These are phyloP conservation scores for Apantesis nais DNA, from an alignment of 2,888 invertebrate genomes.

Conservation along the genomic window DNA sequence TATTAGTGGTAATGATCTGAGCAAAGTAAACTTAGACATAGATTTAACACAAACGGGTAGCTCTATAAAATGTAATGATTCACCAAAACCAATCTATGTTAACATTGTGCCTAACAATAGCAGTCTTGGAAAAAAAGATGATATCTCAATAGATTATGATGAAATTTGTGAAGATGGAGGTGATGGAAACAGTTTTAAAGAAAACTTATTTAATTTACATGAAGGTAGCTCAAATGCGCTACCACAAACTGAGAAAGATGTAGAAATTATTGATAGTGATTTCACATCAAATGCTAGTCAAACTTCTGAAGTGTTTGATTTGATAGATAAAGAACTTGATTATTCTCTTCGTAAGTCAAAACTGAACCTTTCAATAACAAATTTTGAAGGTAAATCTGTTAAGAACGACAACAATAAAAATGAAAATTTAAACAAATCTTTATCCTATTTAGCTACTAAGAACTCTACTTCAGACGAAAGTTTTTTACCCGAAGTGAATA, in stretches of 20 bases:
- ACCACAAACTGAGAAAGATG: constrained; percentile 5
- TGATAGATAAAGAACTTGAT: constrained; percentile 87
- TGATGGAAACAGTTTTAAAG: constrained; percentile 12
- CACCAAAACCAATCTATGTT: constrained; percentile 5
- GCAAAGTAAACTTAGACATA: constrained; percentile 42
- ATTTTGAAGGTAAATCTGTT: constrained; percentile 59
- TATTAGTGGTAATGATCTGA: constrained; percentile 45
- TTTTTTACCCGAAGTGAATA: constrained; percentile 36
- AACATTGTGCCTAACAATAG: constrained; percentile 34
- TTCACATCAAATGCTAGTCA: constrained; percentile 52
- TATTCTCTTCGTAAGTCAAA: constrained; percentile 83
- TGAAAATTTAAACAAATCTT: constrained; percentile 29
- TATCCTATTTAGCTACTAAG: constrained; percentile 6
- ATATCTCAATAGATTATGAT: constrained; percentile 77
- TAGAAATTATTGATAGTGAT: constrained; percentile 19
- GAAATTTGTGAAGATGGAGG: constrained; percentile 53
- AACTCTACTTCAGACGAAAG: constrained; percentile 20
- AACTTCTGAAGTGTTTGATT: constrained; percentile 63
- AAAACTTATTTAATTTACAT: background rate
- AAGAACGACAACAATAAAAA: constrained; percentile 50
- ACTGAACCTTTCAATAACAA: constrained; percentile 43
- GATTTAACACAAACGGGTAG: constrained; percentile 67
- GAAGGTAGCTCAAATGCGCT: constrained; percentile 8
- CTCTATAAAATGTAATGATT: constrained; percentile 35
- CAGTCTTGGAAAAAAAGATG: constrained; percentile 59